Evolutionary conservation across 2,113 vertebrate species (phyloP).

Genomic region (Verasper variegatus): DNA sequence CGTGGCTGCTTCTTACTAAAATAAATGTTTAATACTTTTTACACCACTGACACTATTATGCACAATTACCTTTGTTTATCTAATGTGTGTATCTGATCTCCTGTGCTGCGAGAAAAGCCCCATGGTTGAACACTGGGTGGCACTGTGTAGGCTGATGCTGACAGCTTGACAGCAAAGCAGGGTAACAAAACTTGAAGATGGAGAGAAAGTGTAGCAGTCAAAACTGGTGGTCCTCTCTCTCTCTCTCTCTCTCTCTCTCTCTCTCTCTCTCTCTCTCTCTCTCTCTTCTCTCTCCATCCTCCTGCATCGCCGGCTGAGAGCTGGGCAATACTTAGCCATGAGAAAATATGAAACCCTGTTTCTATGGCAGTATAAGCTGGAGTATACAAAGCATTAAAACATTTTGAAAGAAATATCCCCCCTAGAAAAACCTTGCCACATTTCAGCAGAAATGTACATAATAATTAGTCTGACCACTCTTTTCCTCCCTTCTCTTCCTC

Average conservation of each 20-base stretch:
- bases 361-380: constrained; percentile 53
- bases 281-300: constrained; percentile 45
- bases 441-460: constrained; percentile 72
- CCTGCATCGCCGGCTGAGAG: constrained; percentile 61
- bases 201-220: constrained; percentile 49
- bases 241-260: no score
- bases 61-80: background rate
- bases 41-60: background rate
- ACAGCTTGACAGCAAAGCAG: constrained; percentile 24
- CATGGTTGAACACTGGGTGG: constrained; percentile 87
- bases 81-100: background rate
- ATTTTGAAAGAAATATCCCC: constrained; percentile 50
- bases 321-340: constrained; percentile 70
- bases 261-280: constrained; percentile 16
- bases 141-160: constrained; percentile 78
- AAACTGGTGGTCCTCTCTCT: constrained; percentile 63
- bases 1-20: background rate
- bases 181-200: constrained; percentile 18
- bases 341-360: constrained; percentile 63
- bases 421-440: constrained; percentile 51
- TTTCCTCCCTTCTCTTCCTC: constrained; percentile 73
- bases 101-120: background rate
- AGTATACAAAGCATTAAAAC: constrained; percentile 68
- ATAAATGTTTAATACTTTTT: background rate
- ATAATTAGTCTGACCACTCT: constrained; percentile 79